Percentiles rank a stretch among this genome's conserved stretches.
These are phyloP conservation scores for Drosophila arizonae DNA, from an alignment of 1,140 invertebrate species.

Conservation along the genomic window DNA sequence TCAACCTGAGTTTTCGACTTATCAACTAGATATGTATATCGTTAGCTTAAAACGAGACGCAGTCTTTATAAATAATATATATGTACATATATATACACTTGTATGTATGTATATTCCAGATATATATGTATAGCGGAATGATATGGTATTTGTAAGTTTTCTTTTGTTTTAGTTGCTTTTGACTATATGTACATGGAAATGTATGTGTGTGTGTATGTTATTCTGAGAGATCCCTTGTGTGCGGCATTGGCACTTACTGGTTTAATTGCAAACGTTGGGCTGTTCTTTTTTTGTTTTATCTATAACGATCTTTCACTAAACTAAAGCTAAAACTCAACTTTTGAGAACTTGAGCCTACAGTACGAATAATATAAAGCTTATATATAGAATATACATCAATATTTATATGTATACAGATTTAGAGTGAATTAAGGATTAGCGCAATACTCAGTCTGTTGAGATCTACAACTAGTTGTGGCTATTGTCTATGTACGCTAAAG, in stretches of 20 bases:
- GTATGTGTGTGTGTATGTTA: too few species aligned
- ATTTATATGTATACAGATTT: not conserved
- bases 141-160: slow-evolving; percentile 17
- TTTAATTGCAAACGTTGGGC: slow-evolving; percentile 59
- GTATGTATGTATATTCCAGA: not conserved
- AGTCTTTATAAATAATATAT: slow-evolving; percentile 62
- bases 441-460: slow-evolving; percentile 78
- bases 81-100: slow-evolving; percentile 20
- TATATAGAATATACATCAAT: not conserved
- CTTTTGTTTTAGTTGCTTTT: slow-evolving; percentile 17
- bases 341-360: slow-evolving; percentile 49
- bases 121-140: slow-evolving; percentile 6
- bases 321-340: slow-evolving; percentile 14
- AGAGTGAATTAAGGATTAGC: slow-evolving; percentile 18
- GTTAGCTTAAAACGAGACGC: slow-evolving; percentile 43
- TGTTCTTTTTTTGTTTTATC: slow-evolving; percentile 7
- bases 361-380: slow-evolving; percentile 10
- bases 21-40: slow-evolving; percentile 30
- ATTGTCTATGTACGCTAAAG: slow-evolving; percentile 27
- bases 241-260: slow-evolving; percentile 67
- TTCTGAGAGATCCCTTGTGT: slow-evolving; percentile 57
- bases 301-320: slow-evolving; percentile 2
- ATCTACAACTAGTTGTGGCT: slow-evolving; percentile 63
- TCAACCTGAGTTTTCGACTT: slow-evolving; percentile 69
- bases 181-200: slow-evolving; percentile 4